Percentiles rank a stretch among this genome's conserved stretches.
phyloP scores from a whole-genome alignment of 2,113 vertebrate species.

The Hippocampus abdominalis region DNA sequence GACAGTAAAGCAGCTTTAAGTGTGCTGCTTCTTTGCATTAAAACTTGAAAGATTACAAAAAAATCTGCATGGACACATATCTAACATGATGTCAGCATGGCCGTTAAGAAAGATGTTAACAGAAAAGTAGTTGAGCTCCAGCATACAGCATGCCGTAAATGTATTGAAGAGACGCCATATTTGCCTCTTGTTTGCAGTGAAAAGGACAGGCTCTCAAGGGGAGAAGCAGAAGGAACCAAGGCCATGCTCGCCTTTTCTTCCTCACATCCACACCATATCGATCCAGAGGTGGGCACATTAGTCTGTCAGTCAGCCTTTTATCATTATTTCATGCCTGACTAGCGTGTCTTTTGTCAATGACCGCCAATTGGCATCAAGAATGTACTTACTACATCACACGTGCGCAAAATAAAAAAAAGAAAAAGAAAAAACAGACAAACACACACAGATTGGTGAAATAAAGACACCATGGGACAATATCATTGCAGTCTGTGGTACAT shows the following conservation, averaged over 20 bases:
- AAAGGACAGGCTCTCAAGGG: neutral
- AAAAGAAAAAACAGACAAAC: too few relatives aligned
- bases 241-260: neutral
- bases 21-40: neutral
- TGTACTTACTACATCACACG: too few relatives aligned
- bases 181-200: neutral
- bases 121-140: neutral
- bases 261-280: neutral
- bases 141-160: neutral
- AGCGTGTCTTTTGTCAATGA: too few relatives aligned
- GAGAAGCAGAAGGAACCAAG: conserved; percentile 2
- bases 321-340: too few relatives aligned
- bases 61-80: neutral
- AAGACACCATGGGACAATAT: too few relatives aligned
- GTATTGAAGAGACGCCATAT: neutral
- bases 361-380: too few relatives aligned
- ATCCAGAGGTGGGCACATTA: too few relatives aligned
- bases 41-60: neutral
- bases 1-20: neutral
- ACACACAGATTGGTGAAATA: too few relatives aligned
- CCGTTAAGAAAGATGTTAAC: neutral
- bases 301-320: too few relatives aligned
- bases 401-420: too few relatives aligned
- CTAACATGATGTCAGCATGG: neutral
- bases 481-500: too few relatives aligned